Evolutionary conservation across 2,797 vertebrate genomes (phyloP), one percentile per base, ranked within the genome.

Genomic region (Okamejei kenojei): DNA sequence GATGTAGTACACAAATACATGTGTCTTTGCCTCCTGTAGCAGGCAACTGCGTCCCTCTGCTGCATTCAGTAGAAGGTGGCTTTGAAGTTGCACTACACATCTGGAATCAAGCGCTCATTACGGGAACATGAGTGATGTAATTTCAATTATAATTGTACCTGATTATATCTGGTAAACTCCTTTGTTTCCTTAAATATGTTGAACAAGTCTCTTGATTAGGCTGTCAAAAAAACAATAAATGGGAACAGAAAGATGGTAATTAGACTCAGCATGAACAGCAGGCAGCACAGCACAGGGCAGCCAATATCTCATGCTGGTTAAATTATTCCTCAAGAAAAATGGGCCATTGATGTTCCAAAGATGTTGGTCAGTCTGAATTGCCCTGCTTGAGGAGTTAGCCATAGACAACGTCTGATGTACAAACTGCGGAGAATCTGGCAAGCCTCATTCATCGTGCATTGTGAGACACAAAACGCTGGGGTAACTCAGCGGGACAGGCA

Each of bases 371-470:
- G 23, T 94, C 93, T 93, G 96, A 96, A 96, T 95, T 95, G 94
- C 96, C 96, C 96, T 96, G 90, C n/a, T 94, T 94, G 94, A 95
- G 96, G 96, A 95, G 95, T 97, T 95, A 95, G 94, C 96, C 96
- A 96, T 95, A 94, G 93, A 95, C 94, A 96, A 94, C 95, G 95
- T 96, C 96, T 96, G 96, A 97, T 96, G 96, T 97, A 97, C 97
- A 96, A 97, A 96, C 95, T 96, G 95, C 95, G 94, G 94, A 82
- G 94, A 95, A 95, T 96, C 96, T 96, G 96, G 96, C 95, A 96
- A 95, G 95, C 96, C 96, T 97, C 96, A 97, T 95, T 96, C 97
- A 97, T 97, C 97, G 97, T 96, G 93, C n/a, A n/a, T 95, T 94
- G 94, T 54, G 45, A 6, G 45, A 54, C 5, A 6, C 45, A 54